Evolutionary conservation across 2,797 vertebrate genomes (phyloP).

Genomic region (Mus minutoides): DNA sequence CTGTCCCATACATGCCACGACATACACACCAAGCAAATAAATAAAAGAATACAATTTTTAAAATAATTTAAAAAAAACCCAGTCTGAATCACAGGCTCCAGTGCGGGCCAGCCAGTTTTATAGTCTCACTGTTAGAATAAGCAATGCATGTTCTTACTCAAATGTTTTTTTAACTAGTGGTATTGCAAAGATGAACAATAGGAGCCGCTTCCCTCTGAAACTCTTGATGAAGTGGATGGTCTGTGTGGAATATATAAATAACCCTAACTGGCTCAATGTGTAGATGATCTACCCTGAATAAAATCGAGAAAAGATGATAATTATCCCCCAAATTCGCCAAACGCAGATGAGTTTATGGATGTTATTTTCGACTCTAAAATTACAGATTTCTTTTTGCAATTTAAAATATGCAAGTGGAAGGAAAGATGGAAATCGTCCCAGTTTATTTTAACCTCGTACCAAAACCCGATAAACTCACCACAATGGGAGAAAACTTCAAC

Average conservation of each 20-base stretch:
- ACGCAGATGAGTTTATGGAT: conserved; percentile 80
- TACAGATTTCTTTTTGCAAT: conserved; percentile 81
- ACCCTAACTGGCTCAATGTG: conserved; percentile 70
- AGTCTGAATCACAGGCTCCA: background rate
- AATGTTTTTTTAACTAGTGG: conserved; percentile 21
- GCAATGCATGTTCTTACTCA: background rate
- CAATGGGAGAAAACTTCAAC: conserved; percentile 69
- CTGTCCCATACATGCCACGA: background rate
- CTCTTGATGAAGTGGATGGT: conserved; percentile 69
- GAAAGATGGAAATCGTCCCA: conserved; percentile 80
- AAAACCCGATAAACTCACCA: conserved; percentile 80
- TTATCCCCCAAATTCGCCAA: conserved; percentile 80
- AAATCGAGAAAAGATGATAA: conserved; percentile 79
- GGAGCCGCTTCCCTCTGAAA: conserved; percentile 7
- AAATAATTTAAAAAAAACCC: background rate
- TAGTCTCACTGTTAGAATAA: background rate
- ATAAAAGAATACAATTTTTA: background rate
- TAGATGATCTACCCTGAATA: conserved; percentile 75
- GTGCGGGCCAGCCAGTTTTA: background rate
- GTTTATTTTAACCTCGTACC: conserved; percentile 80
- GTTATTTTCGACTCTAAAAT: conserved; percentile 82
- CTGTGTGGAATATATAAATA: conserved; percentile 74
- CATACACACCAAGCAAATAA: background rate
- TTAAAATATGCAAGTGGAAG: conserved; percentile 78
- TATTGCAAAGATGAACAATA: background rate